Percentiles rank a stretch among this genome's conserved stretches.
phyloP scores from a whole-genome alignment of 2,888 invertebrate species.

The Morpho achilles region DNA sequence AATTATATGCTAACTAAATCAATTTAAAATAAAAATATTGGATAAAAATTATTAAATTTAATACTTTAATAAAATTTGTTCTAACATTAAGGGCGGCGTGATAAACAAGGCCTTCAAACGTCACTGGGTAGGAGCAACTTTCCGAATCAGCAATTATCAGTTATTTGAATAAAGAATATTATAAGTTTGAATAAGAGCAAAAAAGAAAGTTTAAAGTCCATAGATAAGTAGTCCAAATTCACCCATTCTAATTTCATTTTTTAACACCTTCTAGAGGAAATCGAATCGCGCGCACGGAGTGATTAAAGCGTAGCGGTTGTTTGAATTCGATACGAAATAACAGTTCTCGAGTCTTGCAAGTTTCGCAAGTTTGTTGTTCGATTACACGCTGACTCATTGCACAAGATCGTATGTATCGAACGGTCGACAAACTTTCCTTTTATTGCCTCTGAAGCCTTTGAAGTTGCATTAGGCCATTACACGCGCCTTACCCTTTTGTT shows the following conservation, averaged over 20 bases:
- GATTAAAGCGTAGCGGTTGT: constrained; percentile 27
- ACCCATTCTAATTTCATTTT: constrained; percentile 7
- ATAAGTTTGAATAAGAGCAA: neutral
- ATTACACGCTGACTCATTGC: constrained; percentile 50
- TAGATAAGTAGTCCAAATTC: constrained; percentile 1
- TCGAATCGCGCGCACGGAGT: neutral
- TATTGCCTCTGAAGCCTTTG: constrained; percentile 55
- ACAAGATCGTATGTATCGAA: constrained; percentile 48
- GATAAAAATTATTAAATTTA: too few relatives aligned
- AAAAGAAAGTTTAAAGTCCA: too few relatives aligned
- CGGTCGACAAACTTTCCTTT: constrained; percentile 44
- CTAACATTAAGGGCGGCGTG: too few relatives aligned
- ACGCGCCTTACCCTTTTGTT: constrained; percentile 17
- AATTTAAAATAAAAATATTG: too few relatives aligned
- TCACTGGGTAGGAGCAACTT: too few relatives aligned
- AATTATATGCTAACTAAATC: too few relatives aligned
- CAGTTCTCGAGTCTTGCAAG: constrained; percentile 26
- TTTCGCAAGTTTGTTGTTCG: constrained; percentile 49
- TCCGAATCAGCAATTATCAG: too few relatives aligned
- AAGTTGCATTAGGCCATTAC: constrained; percentile 40
- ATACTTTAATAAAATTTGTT: too few relatives aligned
- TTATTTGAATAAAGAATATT: too few relatives aligned
- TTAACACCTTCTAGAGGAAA: neutral
- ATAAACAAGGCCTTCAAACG: too few relatives aligned
- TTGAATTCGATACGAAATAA: constrained; percentile 38